Evolutionary conservation across 1,140 invertebrate genomes (phyloP).

Genomic region (Pseudomyrmex sp.): DNA sequence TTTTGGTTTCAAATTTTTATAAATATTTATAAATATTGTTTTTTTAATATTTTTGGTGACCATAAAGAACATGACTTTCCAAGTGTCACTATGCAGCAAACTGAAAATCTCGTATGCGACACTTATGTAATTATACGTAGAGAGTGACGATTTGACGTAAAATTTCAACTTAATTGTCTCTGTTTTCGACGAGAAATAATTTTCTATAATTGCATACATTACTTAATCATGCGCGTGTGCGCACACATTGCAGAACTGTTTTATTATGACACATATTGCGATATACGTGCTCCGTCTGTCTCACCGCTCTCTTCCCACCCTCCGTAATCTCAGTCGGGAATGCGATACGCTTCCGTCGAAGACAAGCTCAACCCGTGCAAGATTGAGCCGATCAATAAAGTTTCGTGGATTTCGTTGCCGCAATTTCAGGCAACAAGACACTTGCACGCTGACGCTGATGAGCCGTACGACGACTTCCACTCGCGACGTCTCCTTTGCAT

Average conservation of each 20-base stretch:
- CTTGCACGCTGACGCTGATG: constrained; percentile 55
- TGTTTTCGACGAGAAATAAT: not conserved
- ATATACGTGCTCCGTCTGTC: not conserved
- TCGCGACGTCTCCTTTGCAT: constrained; percentile 44
- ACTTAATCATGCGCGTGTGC: not conserved
- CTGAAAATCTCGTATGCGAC: no score
- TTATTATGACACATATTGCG: constrained; percentile 6
- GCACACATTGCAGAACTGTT: no score
- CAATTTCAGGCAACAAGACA: constrained; percentile 53
- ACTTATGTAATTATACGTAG: no score
- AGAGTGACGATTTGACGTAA: no score
- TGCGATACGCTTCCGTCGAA: constrained; percentile 10
- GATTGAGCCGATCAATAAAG: constrained; percentile 38
- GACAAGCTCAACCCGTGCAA: constrained; percentile 29
- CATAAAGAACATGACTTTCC: no score
- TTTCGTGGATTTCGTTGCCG: constrained; percentile 47
- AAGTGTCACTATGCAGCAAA: no score
- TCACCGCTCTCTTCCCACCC: not conserved
- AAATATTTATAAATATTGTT: no score
- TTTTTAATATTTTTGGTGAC: no score
- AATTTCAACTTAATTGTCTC: not conserved
- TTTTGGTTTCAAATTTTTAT: no score
- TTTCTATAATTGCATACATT: not conserved
- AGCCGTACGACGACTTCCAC: constrained; percentile 50
- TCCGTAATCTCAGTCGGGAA: constrained; percentile 12